phyloP scores from a whole-genome alignment of 37 sponge, comb jelly and placozoan species.

The Eunapius fragilis region DNA sequence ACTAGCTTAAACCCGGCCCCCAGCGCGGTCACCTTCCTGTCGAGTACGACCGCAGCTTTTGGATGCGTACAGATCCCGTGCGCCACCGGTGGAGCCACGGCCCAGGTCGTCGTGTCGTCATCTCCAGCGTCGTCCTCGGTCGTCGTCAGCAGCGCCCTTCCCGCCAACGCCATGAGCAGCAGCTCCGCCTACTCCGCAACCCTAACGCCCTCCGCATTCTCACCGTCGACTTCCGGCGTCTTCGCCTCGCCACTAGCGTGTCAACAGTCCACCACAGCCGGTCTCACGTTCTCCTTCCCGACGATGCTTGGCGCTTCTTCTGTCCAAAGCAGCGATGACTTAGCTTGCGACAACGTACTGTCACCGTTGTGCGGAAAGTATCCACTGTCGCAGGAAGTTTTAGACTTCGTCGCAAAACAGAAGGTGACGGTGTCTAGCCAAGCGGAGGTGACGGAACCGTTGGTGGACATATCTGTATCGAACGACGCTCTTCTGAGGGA shows the following conservation, averaged over 20 bases:
- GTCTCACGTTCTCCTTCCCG: neutral
- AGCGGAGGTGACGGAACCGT: neutral
- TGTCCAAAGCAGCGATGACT: neutral
- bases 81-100: neutral
- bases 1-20: neutral
- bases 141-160: neutral
- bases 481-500: neutral
- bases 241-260: neutral
- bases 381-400: neutral
- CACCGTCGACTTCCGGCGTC: neutral
- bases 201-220: neutral
- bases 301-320: neutral
- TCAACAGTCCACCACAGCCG: neutral
- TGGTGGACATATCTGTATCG: neutral
- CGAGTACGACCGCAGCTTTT: neutral
- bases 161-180: neutral
- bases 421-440: neutral
- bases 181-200: neutral
- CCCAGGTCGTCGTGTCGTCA: neutral
- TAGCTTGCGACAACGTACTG: neutral
- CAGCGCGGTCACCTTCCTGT: neutral
- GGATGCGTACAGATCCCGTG: neutral
- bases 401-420: neutral
- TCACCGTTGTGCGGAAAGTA: neutral
- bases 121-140: neutral